Percentiles rank a stretch among this genome's conserved stretches.
Evolutionary conservation across 2,888 invertebrate genomes (phyloP).

Genomic region (Tenthredo notha): DNA sequence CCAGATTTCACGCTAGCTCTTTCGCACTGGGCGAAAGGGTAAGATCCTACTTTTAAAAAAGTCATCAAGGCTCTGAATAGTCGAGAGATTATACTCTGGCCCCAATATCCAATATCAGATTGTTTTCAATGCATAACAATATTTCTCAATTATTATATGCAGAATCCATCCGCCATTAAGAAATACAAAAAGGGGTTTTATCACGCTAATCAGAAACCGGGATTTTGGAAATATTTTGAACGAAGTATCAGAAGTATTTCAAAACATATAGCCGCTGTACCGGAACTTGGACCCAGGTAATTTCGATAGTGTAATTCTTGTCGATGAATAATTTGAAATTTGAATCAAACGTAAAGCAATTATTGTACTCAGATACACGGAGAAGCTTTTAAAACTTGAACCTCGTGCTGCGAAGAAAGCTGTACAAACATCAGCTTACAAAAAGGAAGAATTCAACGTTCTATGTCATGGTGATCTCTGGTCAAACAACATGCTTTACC

Average conservation of each 20-base stretch:
- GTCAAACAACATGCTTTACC: constrained; percentile 75
- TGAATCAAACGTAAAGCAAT: neutral
- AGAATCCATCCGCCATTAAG: constrained; percentile 25
- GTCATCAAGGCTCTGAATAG: neutral
- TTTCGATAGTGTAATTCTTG: neutral
- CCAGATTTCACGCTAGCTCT: constrained; percentile 79
- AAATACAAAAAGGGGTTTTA: constrained; percentile 16
- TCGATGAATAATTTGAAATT: neutral
- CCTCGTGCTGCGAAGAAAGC: constrained; percentile 57
- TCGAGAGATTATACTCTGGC: neutral
- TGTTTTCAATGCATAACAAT: neutral
- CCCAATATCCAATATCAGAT: neutral
- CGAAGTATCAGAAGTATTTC: neutral
- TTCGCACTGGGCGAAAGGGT: constrained; percentile 78
- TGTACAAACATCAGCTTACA: neutral
- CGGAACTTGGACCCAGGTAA: constrained; percentile 27
- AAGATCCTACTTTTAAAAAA: constrained; percentile 51
- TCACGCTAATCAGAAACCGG: constrained; percentile 17
- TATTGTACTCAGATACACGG: constrained; percentile 19
- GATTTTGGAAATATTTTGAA: constrained; percentile 31
- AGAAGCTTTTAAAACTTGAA: constrained; percentile 63
- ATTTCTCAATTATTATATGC: neutral
- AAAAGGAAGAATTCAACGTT: constrained; percentile 68
- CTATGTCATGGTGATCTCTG: constrained; percentile 74
- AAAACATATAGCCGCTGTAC: neutral